These are phyloP conservation scores for Eupleurogrammus muticus DNA, from an alignment of 2,797 vertebrate genomes.

Conservation along the genomic window DNA sequence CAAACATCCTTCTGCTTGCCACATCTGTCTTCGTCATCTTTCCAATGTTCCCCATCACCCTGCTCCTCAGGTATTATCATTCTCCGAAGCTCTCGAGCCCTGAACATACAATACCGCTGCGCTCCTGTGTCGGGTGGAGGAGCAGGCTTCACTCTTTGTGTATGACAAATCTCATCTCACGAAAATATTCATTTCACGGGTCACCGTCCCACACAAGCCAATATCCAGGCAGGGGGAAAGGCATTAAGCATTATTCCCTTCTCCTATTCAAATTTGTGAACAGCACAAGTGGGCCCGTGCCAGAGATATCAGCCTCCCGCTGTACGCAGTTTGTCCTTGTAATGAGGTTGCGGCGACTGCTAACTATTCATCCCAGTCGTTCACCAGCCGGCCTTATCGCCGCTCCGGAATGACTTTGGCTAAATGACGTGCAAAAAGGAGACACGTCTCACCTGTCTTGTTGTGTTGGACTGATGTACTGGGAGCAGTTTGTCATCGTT, in stretches of 20 bases:
- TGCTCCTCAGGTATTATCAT: slow-evolving; percentile 27
- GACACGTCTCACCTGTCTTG: slow-evolving; percentile 56
- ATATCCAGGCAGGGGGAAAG: slow-evolving; percentile 70
- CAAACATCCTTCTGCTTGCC: neutral
- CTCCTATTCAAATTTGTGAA: slow-evolving; percentile 76
- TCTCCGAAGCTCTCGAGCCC: slow-evolving; percentile 23
- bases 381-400: slow-evolving; percentile 61
- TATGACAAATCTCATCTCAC: slow-evolving; percentile 73
- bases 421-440: slow-evolving; percentile 58
- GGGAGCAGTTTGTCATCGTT: slow-evolving; percentile 24
- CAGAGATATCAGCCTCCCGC: slow-evolving; percentile 69
- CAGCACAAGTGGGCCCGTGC: slow-evolving; percentile 56
- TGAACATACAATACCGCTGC: slow-evolving; percentile 39
- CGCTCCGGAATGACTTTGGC: slow-evolving; percentile 62
- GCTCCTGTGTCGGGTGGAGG: slow-evolving; percentile 49
- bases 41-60: neutral
- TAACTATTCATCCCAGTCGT: slow-evolving; percentile 71
- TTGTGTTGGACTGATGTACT: slow-evolving; percentile 53
- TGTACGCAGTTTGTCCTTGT: slow-evolving; percentile 70
- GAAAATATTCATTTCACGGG: slow-evolving; percentile 81
- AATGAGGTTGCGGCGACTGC: slow-evolving; percentile 68
- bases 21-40: neutral
- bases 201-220: slow-evolving; percentile 72
- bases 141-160: slow-evolving; percentile 47
- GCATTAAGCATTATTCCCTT: slow-evolving; percentile 70